Percentiles rank a stretch among this genome's conserved stretches.
Evolutionary conservation across 2,797 vertebrate genomes (phyloP).

Genomic region (Telmatherina bonti): DNA sequence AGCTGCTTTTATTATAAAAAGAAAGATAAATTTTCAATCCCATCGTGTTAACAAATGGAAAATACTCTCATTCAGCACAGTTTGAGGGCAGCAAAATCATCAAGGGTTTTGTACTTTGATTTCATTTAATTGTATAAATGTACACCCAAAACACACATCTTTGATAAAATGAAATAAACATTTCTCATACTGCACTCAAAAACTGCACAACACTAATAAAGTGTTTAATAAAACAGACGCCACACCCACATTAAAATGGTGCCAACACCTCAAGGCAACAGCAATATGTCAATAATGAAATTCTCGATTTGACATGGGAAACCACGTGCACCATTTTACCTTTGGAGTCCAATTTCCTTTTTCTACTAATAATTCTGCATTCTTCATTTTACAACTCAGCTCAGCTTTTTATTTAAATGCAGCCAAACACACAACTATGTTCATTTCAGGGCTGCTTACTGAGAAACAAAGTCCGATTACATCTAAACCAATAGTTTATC

Average conservation of each 20-base stretch:
- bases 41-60: not conserved
- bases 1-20: not conserved
- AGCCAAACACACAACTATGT: not conserved
- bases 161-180: not conserved
- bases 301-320: not conserved
- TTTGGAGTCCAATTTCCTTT: not conserved
- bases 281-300: slow-evolving; percentile 18
- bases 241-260: slow-evolving; percentile 9
- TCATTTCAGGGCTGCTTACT: not conserved
- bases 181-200: not conserved
- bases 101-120: not conserved
- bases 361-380: not conserved
- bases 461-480: not conserved
- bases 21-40: not conserved
- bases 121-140: not conserved
- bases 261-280: slow-evolving; percentile 11
- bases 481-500: not conserved
- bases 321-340: not conserved
- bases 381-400: not conserved
- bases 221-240: not conserved
- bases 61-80: not conserved
- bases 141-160: not conserved
- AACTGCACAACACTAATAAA: slow-evolving; percentile 5
- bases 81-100: not conserved
- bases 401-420: not conserved